Percentiles rank a stretch among this genome's conserved stretches.
Evolutionary conservation across 2,113 vertebrate species (phyloP).

Genomic region (Lonchura striata): DNA sequence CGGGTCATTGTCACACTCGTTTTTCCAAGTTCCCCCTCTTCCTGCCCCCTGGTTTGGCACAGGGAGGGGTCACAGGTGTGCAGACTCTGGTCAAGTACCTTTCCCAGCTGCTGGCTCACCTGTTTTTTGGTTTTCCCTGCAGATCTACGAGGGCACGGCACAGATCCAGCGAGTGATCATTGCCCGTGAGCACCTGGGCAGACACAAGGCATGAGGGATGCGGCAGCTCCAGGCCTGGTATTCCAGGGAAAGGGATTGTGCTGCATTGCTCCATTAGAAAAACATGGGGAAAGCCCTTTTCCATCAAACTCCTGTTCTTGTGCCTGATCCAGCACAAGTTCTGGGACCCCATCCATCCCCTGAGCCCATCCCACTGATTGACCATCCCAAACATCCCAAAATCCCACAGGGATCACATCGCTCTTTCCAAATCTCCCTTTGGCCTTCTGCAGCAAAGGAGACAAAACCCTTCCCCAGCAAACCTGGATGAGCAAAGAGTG

Average conservation of each 20-base stretch:
- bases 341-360: neutral
- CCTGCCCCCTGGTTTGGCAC: neutral
- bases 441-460: neutral
- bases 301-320: neutral
- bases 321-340: neutral
- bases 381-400: neutral
- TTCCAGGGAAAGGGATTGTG: neutral
- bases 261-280: neutral
- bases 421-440: neutral
- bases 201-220: neutral
- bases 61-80: neutral
- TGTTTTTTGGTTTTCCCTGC: neutral
- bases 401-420: fast-evolving
- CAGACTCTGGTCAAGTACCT: neutral
- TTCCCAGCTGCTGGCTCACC: neutral
- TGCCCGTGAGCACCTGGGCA: neutral
- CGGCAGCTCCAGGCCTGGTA: fast-evolving
- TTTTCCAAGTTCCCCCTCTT: neutral
- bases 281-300: neutral
- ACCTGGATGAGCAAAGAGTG: neutral
- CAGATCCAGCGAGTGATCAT: neutral
- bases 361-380: neutral
- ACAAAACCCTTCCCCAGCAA: neutral
- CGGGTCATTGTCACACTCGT: neutral
- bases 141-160: neutral